These are phyloP conservation scores for Ondatra zibethicus DNA, from an alignment of 2,113 vertebrate species.

Conservation along the genomic window DNA sequence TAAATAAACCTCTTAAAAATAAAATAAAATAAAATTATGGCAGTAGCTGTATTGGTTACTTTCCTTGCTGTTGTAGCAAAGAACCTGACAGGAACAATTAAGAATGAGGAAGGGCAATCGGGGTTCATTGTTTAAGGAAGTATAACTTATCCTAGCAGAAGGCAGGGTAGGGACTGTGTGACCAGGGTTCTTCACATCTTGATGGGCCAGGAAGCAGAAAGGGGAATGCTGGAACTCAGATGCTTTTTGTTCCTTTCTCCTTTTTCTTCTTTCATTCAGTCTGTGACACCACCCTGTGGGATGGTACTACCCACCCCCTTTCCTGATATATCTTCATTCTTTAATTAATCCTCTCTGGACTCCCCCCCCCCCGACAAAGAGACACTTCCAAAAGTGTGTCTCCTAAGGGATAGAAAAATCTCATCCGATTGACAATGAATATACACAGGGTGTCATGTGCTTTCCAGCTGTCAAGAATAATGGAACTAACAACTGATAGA, in stretches of 20 bases:
- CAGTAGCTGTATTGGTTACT: neutral
- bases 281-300: neutral
- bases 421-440: neutral
- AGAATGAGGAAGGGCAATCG: neutral
- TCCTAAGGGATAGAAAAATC: neutral
- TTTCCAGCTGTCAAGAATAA: neutral
- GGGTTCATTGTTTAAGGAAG: neutral
- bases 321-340: neutral
- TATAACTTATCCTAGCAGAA: neutral
- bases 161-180: neutral
- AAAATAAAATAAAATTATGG: neutral
- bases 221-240: neutral
- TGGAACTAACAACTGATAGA: neutral
- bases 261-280: neutral
- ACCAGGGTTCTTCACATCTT: neutral
- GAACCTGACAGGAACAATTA: neutral
- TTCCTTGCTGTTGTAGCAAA: neutral
- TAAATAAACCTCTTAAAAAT: neutral
- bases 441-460: neutral
- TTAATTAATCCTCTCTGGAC: neutral
- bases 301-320: too few species aligned
- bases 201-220: neutral
- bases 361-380: accelerated
- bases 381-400: neutral
- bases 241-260: too few species aligned